These are phyloP conservation scores for Drosophila leontia DNA, from an alignment of 1,140 invertebrate genomes.

Conservation along the genomic window DNA sequence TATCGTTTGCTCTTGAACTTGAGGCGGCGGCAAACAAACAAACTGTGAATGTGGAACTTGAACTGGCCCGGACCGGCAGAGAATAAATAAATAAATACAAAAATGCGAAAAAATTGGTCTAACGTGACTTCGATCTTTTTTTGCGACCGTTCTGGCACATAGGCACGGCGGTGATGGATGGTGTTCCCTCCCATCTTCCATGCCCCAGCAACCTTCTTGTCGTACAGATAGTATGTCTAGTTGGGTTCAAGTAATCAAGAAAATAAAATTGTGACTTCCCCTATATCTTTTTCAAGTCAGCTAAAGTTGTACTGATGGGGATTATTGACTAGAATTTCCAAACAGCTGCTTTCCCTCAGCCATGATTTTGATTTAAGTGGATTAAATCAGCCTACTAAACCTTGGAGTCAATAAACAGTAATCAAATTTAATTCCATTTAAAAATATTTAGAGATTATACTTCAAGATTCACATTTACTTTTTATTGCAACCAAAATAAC, in stretches of 20 bases:
- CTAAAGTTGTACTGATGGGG: neutral
- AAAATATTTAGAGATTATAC: neutral
- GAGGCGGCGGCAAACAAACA: constrained; percentile 52
- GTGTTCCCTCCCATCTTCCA: neutral
- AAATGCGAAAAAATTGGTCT: constrained; percentile 30
- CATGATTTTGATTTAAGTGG: neutral
- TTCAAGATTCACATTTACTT: neutral
- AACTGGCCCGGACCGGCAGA: constrained; percentile 7
- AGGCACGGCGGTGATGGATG: constrained; percentile 10
- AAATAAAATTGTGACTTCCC: neutral
- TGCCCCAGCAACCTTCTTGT: neutral
- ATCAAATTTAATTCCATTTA: neutral
- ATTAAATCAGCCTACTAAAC: neutral
- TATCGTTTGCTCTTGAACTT: constrained; percentile 80
- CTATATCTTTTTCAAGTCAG: neutral
- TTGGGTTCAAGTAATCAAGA: too few relatives aligned
- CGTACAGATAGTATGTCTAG: neutral
- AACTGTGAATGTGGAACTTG: constrained; percentile 43
- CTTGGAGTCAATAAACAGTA: neutral
- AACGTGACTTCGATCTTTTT: constrained; percentile 24
- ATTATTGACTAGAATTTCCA: neutral
- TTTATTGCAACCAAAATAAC: neutral
- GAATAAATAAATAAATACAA: constrained; percentile 26
- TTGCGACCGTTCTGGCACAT: neutral
- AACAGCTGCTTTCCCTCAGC: neutral